A percentile compares a stretch with the other conserved stretches of the same genome.
These are phyloP conservation scores for Pristis pectinata DNA, from an alignment of 2,797 vertebrate genomes.

Conservation along the genomic window DNA sequence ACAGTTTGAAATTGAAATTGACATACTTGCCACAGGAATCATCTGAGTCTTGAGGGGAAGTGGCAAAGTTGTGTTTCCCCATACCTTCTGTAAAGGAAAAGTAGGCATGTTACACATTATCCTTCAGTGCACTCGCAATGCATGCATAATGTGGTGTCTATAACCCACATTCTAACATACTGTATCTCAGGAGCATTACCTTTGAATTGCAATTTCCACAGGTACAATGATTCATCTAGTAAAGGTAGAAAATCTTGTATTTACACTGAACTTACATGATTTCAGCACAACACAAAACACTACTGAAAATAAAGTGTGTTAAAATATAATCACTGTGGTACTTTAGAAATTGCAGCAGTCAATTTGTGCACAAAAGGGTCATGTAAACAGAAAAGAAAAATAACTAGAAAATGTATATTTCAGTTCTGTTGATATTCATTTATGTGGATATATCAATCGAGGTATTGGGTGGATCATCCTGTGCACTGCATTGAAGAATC, in stretches of 20 bases:
- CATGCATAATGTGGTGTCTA: not conserved
- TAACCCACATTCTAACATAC: not conserved
- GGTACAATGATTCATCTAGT: not conserved
- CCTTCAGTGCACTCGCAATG: not conserved
- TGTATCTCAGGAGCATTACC: not conserved
- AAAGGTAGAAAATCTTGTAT: not conserved
- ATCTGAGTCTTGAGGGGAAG: not conserved
- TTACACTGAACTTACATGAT: no score
- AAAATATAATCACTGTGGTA: no score
- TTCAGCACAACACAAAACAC: no score
- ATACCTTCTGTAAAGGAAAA: not conserved
- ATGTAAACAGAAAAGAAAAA: not conserved
- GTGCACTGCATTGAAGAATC: not conserved
- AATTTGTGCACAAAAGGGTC: no score
- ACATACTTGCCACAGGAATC: not conserved
- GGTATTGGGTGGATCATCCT: no score
- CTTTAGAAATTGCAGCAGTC: no score
- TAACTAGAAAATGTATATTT: not conserved
- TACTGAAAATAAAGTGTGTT: no score
- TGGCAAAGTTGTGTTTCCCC: not conserved
- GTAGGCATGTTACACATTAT: not conserved
- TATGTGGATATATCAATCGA: not conserved
- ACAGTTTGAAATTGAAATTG: no score
- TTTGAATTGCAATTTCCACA: not conserved
- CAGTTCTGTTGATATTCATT: not conserved